Conservation (phyloP, 1,140 invertebrate genomes). For the Meloidogyne floridensis region DNA sequence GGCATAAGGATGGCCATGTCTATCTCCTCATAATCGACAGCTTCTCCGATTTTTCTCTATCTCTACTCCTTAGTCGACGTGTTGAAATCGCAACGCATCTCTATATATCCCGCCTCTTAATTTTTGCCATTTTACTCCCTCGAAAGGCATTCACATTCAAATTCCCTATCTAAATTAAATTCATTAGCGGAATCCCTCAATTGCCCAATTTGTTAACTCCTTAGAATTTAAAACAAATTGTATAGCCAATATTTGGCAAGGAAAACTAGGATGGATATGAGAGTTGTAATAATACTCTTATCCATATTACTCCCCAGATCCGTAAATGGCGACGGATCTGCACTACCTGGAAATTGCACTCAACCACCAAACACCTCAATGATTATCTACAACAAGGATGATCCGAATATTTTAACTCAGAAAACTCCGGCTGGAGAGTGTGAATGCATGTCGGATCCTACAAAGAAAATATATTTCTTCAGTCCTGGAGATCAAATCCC, state of each 20-base stretch:
- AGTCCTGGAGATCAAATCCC: not conserved
- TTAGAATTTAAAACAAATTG: not conserved
- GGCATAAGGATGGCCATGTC: not conserved
- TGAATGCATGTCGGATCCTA: conserved; percentile 1
- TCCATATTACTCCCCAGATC: not conserved
- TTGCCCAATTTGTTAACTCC: not conserved
- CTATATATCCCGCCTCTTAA: not conserved
- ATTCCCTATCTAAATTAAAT: too few species aligned
- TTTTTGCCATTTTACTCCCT: not conserved
- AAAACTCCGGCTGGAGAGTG: not conserved
- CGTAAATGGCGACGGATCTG: not conserved
- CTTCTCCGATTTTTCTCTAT: not conserved
- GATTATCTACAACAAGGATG: conserved; percentile 1
- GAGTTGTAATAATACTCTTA: not conserved
- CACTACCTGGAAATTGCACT: not conserved
- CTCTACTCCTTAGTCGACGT: not conserved
- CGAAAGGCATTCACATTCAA: not conserved
- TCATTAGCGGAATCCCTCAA: not conserved
- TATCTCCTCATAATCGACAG: too few species aligned
- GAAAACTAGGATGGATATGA: not conserved
- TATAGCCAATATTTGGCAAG: not conserved
- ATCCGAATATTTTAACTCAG: not conserved
- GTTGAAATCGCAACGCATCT: not conserved
- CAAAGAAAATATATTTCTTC: not conserved
- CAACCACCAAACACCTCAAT: conserved; percentile 13